Evolutionary conservation across 2,888 invertebrate genomes (phyloP), one percentile per base, ranked within the genome.

Genomic region (Synergus laeviventris): DNA sequence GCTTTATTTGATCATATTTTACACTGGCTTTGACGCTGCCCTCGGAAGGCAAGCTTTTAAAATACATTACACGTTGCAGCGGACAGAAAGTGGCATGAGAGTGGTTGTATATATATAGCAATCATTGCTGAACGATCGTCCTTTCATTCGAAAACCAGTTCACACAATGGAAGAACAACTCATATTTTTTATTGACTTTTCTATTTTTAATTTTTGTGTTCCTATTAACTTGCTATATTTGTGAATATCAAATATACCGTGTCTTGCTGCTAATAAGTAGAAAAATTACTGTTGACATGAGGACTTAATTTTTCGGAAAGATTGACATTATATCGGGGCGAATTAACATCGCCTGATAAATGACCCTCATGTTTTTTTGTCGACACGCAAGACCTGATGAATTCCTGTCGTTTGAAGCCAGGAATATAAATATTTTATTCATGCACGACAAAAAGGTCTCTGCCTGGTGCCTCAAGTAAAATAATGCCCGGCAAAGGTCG

Each of bases 1-100:
- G 88, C 87, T 89, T 89, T 89, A 89, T 89, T 89, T 89, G 88
- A 89, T 89, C 89, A 89, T 89, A 89, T 89, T 89, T 89, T 89
- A 87, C 88, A 89, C 89, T 88, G 87, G 89, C 89, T 89, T 89
- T 89, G 88, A 89, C 87, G 89, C 88, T 86, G 86, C 88, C 89
- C 89, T 88, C 86, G 86, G 83, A 87, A 88, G 87, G 89, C 86
- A 88, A 83, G 89, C 89, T 89, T 89, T 89, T 89, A 89, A 89
- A 89, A 89, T 89, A 89, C 88, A 89, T 89, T 89, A 89, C 87
- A 85, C 88, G 88, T 85, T 83, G 64, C 62, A 79, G 73, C 56
- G 77, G 64, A 75, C 76, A 77, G 79, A 81, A 80, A 79, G 81
- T 74, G 81, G 77, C 78, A 78, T 64, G 42, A 38, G 73, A 73